Evolutionary conservation across 2,888 invertebrate genomes (phyloP), one percentile per base, ranked within the genome.

Genomic region (Melanostoma scalare): DNA sequence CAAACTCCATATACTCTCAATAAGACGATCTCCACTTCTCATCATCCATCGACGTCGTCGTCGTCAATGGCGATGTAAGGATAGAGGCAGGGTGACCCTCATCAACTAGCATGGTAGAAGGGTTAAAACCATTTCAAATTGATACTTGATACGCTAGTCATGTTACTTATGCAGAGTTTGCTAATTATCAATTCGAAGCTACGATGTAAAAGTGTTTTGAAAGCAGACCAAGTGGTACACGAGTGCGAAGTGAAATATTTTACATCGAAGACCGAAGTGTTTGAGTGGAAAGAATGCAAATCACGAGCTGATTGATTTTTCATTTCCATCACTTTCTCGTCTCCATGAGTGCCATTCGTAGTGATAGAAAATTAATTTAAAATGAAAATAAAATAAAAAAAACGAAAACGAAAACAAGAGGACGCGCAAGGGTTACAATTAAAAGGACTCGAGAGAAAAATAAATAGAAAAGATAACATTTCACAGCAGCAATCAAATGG

Each of bases 81-180:
- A 20, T 20, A 20, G 20, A 55, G 36, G 67, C 53, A 63, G 53
- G 53, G 78, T 73, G 69, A 78, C 74, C 78, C 84, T 77, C 73
- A 30, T 69, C 77, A 67, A n/a, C 31, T 30, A 65, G 38, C 55
- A 61, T 35, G 20, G 40, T 0, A 42, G 38, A 84, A 79, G 84
- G 79, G 79, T 84, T 82, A 74, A 52, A 72, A 20, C 60, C 65
- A 58, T 78, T 78, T 44, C n/a, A 79, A 84, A 84, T 75, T 71
- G 84, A 69, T 67, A 84, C 84, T 79, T 69, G 55, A 71, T 60
- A 55, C 79, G 74, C 69, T 67, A 60, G 74, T 74, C 78, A 74
- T 79, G 74, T 78, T 79, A 84, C 79, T 84, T 84, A 79, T 84
- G 84, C 84, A 79, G 79, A 84, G 84, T 79, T 84, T 74, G 79